Base-by-base conservation (phyloP, 2,888 invertebrate species). In the Zhuqinia jingwanae region DNA sequence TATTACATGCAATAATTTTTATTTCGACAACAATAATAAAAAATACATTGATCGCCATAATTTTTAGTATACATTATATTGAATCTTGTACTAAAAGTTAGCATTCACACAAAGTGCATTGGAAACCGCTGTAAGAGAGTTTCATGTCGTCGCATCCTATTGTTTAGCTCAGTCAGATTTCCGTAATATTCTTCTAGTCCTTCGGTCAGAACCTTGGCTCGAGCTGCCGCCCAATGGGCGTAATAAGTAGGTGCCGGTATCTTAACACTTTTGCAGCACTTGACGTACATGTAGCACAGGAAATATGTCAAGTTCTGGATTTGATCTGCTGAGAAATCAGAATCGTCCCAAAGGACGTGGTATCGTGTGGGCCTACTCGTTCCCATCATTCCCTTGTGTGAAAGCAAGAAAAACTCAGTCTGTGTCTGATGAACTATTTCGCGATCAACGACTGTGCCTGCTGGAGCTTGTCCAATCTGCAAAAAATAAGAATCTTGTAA, bases 231-330 rank as follows among this genome's bases (percentile, higher is more conserved):
- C 88, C 60, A 87, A 50, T 89, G 89, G 11, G 89, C 89, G 20
- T 87, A 88, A 17, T 88, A 88, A 2, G 89, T 89, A 0, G 89
- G 88, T 2, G 89, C 89, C 13, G 89, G 89, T 5, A 92, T 91
- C 47, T 91, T 91, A 27, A 91, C 97, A 94, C 92, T 90, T 27
- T 92, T 91, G 89, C 95, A 95, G 92, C 97, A 97, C 6, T 98
- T 94, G 0, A 96, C 94, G 93, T 96, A 98, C 93, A 97, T 93
- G 92, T 97, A 97, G 91, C 97, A 97, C 68, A 98, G 93, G 92
- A 95, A 95, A 92, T 95, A 97, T 0, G 97, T 95, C 87, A 97
- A 92, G 90, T 95, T 94, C 92, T 98, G 96, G 73, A 98, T 94
- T 84, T 96, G 94, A 92, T 97, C 95, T 89, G 96, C 94, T 0